Conservation (phyloP, 2,888 invertebrate genomes). For the Mongoloraphidia duomilia region DNA sequence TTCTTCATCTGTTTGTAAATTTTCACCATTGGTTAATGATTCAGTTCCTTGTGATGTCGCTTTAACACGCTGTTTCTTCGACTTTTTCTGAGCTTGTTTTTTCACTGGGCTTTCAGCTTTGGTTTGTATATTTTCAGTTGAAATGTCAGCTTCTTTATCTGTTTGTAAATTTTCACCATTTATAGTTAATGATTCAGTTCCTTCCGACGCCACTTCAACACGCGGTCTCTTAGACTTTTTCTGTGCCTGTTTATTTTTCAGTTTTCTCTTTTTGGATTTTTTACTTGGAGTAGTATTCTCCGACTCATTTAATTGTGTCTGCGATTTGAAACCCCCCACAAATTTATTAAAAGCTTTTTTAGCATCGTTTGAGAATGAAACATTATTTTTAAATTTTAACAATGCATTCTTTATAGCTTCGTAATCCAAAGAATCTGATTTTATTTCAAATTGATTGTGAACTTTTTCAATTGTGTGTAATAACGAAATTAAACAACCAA, state of each 20-base stretch:
- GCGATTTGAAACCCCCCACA: slow-evolving; percentile 1
- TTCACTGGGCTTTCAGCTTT: slow-evolving; percentile 20
- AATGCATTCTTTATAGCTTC: slow-evolving; percentile 25
- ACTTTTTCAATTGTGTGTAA: slow-evolving; percentile 36
- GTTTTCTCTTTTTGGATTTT: slow-evolving; percentile 22
- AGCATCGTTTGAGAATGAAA: slow-evolving; percentile 29
- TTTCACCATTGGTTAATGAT: neutral
- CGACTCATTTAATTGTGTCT: slow-evolving; percentile 12
- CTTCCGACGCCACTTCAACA: slow-evolving; percentile 31
- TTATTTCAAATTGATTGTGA: slow-evolving; percentile 27
- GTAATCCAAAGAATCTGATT: slow-evolving; percentile 29
- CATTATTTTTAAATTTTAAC: slow-evolving; percentile 24
- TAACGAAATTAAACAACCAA: slow-evolving; percentile 37
- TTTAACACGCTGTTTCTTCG: slow-evolving; percentile 29
- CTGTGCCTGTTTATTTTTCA: slow-evolving; percentile 29
- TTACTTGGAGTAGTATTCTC: slow-evolving; percentile 14
- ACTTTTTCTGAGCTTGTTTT: slow-evolving; percentile 32
- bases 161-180: slow-evolving; percentile 13
- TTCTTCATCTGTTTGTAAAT: neutral
- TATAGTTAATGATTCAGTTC: slow-evolving; percentile 23
- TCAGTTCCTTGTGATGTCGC: slow-evolving; percentile 32
- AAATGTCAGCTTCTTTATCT: slow-evolving; percentile 13
- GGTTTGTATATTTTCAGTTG: slow-evolving; percentile 17
- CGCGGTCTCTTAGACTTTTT: slow-evolving; percentile 33
- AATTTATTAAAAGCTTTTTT: slow-evolving; percentile 33